These are phyloP conservation scores for Polymixis lichenea DNA, from an alignment of 2,888 invertebrate genomes.

Conservation along the genomic window DNA sequence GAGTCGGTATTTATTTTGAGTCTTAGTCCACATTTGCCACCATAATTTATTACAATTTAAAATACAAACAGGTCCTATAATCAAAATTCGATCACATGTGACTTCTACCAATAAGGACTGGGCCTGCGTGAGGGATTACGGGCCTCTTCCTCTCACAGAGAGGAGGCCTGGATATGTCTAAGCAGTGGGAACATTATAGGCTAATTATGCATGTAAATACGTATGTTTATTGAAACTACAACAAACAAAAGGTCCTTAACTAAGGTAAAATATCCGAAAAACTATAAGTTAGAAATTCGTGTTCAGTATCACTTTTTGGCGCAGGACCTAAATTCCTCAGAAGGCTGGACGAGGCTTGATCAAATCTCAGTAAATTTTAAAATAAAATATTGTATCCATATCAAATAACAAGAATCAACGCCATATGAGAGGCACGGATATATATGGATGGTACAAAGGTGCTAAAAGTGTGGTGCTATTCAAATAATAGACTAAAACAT, in stretches of 20 bases:
- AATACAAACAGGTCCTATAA: neutral
- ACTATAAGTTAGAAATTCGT: neutral
- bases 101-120: neutral
- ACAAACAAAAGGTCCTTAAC: neutral
- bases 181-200: neutral
- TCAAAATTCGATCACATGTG: neutral
- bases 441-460: no score
- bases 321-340: neutral
- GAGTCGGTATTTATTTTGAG: neutral
- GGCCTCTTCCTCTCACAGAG: neutral
- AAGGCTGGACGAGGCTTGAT: neutral
- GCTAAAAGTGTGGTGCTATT: no score
- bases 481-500: neutral
- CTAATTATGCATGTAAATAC: no score
- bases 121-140: neutral
- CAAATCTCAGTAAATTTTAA: neutral
- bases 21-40: neutral
- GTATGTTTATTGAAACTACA: neutral
- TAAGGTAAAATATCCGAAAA: neutral
- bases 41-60: neutral
- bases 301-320: conserved; percentile 7
- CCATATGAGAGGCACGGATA: no score
- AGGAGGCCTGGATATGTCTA: neutral
- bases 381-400: neutral
- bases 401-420: neutral